Conservation (phyloP, 2,113 vertebrate genomes). For the Rhinoderma darwinii region DNA sequence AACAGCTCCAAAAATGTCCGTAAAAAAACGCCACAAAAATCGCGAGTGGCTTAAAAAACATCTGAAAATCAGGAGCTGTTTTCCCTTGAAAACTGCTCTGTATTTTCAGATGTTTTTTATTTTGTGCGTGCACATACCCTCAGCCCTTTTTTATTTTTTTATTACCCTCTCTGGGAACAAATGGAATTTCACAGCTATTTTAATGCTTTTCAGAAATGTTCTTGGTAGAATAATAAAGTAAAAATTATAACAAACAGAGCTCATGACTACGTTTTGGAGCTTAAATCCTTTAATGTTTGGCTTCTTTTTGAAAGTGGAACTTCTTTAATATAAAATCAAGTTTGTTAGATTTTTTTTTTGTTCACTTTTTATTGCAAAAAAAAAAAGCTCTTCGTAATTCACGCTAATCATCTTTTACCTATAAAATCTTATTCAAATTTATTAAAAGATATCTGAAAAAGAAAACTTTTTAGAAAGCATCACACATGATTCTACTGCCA, state of each 20-base stretch:
- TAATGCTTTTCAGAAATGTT: conserved; percentile 53
- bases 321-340: not conserved
- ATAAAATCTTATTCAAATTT: not conserved
- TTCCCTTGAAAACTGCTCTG: no score
- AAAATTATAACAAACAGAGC: conserved; percentile 23
- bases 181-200: not conserved
- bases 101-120: no score
- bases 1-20: no score
- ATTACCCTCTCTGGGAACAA: conserved; percentile 37
- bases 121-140: no score
- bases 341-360: not conserved
- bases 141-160: not conserved
- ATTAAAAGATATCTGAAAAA: not conserved
- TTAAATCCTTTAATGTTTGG: conserved; percentile 17
- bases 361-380: not conserved
- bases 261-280: not conserved
- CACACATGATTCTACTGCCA: no score
- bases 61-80: no score
- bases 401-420: not conserved
- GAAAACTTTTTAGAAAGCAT: not conserved
- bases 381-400: not conserved
- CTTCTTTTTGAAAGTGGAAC: conserved; percentile 47
- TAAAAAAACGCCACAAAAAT: no score
- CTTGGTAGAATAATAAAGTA: conserved; percentile 34
- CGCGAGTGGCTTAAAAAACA: no score